Base-by-base conservation (phyloP, 2,888 invertebrate species). In the Dioctria rufipes region DNA sequence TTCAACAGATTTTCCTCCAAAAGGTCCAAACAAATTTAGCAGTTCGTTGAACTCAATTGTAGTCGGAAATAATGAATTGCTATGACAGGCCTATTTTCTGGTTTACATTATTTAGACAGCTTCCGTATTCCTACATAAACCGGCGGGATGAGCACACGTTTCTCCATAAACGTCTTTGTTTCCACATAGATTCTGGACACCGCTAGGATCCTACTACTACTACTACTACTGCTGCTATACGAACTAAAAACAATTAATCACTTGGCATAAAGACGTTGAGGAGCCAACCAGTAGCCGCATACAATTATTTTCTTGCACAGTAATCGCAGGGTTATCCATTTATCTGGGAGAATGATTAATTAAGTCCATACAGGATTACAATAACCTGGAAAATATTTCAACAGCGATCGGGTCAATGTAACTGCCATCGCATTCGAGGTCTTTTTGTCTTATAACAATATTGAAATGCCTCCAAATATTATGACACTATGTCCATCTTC, bases 51-150 rank as follows among this genome's bases (percentile, higher is more conserved):
- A 54, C 54, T 54, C 9, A 11, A 11, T 54, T 3, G 1, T 54
- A 54, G 54, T 54, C 54, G 11, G 54, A n/a, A 54, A 54, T 54
- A 54, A 54, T 54, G 54, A 54, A 54, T 54, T 54, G 54, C 54
- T 54, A 46, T 46, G 49, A 46, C 5, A 46, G 0, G 49, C 49
- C 54, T 54, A 3, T 1, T 54, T 54, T 11, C 54, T 54, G 54
- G 54, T 8, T 54, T 54, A n/a, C 54, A 54, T 54, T 54, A 54
- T 54, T 54, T 3, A 54, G 54, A 1, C 6, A 54, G 11, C 6
- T 11, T 54, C 11, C 54, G 11, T 11, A n/a, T 3, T 54, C 54
- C 4, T 11, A 8, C 4, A 54, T n/a, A n/a, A 0, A 46, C 8
- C 5, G 8, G 8, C 8, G 8, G 4, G 11, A 54, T 1, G 11